Evolutionary conservation across 1,140 invertebrate species (phyloP), one percentile per base, ranked within the genome.

Genomic region (Drosophila nasuta): DNA sequence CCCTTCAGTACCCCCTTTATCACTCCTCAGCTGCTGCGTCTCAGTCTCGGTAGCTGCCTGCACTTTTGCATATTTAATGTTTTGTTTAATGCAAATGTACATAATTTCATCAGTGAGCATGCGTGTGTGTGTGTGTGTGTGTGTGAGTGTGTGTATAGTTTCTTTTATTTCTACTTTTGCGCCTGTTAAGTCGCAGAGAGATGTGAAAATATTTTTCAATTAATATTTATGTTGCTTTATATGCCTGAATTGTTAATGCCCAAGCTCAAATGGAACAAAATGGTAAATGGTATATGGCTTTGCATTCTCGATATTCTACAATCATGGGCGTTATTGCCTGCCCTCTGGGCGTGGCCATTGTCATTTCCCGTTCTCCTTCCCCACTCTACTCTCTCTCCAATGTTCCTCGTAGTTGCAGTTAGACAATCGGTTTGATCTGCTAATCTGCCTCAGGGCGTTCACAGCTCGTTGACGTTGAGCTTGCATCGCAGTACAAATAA

Each of bases 71-170:
- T 88, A 88, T 81, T 88, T 88, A 88, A 88, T 89, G 85, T 80
- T 88, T 89, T 89, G 85, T 89, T 88, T 88, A 88, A 88, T 85
- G 85, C 85, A 89, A 90, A 90, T 88, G 85, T 79, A 88, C 85
- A 88, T 89, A 88, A 88, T 88, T 88, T 88, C 85, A 89, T 89
- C 82, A 88, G 57, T 57, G 68, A 64, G 59, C 56, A 74, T 62
- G 63, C 30, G 67, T 60, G 35, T 20, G 15, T 15, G 35, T 49
- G 69, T 68, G 38, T 13, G n/a, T n/a, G n/a, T 8, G 5, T 52
- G 5, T 58, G 13, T 51, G 43, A 54, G 17, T 76, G 57, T 46
- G 59, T 77, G 58, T 56, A 25, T 51, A 49, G 60, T 89, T 87
- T 72, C 63, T 66, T 77, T 79, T 60, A 63, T 73, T 67, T 71